phyloP scores from a whole-genome alignment of 2,888 invertebrate species.

The Pristionchus maxplancki region DNA sequence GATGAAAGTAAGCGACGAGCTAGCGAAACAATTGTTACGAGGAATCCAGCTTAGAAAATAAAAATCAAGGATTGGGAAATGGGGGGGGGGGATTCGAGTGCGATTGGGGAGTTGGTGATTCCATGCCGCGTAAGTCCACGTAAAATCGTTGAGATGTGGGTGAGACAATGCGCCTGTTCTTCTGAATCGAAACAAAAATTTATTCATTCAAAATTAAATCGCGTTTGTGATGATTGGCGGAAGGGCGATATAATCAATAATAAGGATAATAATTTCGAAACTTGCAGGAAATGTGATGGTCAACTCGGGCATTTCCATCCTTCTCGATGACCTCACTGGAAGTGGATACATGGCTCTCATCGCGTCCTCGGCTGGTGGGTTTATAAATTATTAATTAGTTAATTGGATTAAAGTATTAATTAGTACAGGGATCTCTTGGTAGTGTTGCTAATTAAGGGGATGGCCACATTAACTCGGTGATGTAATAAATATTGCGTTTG shows the following conservation, averaged over 20 bases:
- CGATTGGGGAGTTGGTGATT: no score
- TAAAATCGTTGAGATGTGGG: no score
- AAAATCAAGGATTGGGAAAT: not conserved
- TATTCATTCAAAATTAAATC: no score
- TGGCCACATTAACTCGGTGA: not conserved
- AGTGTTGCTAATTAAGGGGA: no score
- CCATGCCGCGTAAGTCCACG: no score
- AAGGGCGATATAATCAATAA: no score
- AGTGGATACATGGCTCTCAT: slow-evolving; percentile 72
- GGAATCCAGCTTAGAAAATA: not conserved
- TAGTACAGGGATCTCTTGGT: no score
- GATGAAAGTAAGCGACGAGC: not conserved
- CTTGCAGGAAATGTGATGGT: slow-evolving; percentile 81
- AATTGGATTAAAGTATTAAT: not conserved
- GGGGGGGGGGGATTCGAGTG: no score
- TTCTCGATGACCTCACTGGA: slow-evolving; percentile 90
- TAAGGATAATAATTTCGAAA: no score
- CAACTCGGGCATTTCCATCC: slow-evolving; percentile 90
- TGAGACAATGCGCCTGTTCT: no score
- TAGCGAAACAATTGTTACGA: not conserved
- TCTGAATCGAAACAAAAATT: no score
- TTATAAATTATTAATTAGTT: not conserved
- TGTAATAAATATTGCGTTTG: not conserved
- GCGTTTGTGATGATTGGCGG: no score
- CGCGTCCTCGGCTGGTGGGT: slow-evolving; percentile 79